Base-by-base conservation (phyloP, 2,113 vertebrate genomes). In the Oreochromis spilurus region DNA sequence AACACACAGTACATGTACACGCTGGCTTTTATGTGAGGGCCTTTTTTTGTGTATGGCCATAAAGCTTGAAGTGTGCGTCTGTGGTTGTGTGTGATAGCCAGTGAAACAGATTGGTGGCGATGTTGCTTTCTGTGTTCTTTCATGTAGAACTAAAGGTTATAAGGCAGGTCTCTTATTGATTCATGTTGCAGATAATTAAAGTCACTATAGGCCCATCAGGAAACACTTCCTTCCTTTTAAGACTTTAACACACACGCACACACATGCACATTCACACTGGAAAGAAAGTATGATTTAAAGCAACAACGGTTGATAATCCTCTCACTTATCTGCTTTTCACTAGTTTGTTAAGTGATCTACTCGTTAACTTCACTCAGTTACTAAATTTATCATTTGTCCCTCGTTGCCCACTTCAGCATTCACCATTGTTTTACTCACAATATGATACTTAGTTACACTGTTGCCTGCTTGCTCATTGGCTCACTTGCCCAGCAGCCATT, bases 131-230 rank as follows among this genome's bases (percentile, higher is more conserved):
- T 79, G 54, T 86, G 85, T 65, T 90, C 79, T 24, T 29, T 91
- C 84, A 88, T 79, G 89, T 80, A 52, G 67, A 92, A 84, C 82
- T 67, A 83, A 88, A 93, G 75, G 80, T 84, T 87, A 82, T 80
- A 65, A 65, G 57, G 79, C 82, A 86, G 81, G 58, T 82, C 38
- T 36, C 31, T 36, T 82, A 89, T 92, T 52, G 88, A 88, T 89
- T 88, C 84, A 84, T 87, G 82, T 83, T 89, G 81, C 67, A 86
- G 81, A 89, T 87, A 90, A 91, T 93, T 85, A 87, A 90, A 91
- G 70, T 89, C 81, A 84, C 82, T 82, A 81, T 62, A 85, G 52
- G 86, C 45, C 67, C 53, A 52, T 86, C 65, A 81, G 53, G 48
- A 83, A 91, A 82, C 48, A 84, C 55, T 29, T 60, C n/a, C 48